A percentile compares a stretch with the other conserved stretches of the same genome.
These are phyloP conservation scores for Drosophila anomalata DNA, from an alignment of 2,888 invertebrate genomes.

Conservation along the genomic window DNA sequence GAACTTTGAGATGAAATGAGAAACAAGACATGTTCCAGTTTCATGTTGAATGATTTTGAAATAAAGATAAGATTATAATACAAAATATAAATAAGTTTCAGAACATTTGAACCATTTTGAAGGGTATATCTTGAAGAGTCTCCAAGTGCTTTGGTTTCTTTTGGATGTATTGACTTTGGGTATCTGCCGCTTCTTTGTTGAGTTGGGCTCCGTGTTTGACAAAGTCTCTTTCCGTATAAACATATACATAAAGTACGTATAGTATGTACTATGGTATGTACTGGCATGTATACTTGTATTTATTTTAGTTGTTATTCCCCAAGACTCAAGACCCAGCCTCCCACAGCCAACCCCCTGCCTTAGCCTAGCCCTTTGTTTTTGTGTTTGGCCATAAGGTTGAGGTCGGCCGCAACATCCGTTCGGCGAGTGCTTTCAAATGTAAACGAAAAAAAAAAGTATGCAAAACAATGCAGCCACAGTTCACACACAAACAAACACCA, in stretches of 20 bases:
- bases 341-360: not conserved
- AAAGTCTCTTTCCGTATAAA: conserved; percentile 9
- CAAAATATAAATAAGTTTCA: too few species aligned
- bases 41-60: not conserved
- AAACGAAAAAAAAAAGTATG: conserved; percentile 64
- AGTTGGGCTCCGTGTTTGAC: conserved; percentile 6
- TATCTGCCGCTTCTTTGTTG: conserved; percentile 6
- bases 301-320: conserved; percentile 30
- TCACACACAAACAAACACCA: conserved; percentile 13
- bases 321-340: not conserved
- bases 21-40: not conserved
- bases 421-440: conserved; percentile 76
- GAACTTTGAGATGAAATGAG: not conserved
- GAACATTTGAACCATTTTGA: not conserved
- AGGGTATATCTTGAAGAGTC: not conserved
- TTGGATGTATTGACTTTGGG: conserved; percentile 10
- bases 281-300: conserved; percentile 6
- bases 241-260: not conserved
- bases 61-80: not conserved
- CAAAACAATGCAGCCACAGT: conserved; percentile 67
- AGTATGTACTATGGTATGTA: not conserved
- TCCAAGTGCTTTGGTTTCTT: not conserved
- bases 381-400: conserved; percentile 70
- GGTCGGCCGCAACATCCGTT: conserved; percentile 81
- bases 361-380: not conserved